Evolutionary conservation across 2,797 vertebrate genomes (phyloP), one percentile per base, ranked within the genome.

Genomic region (Anolis apletophallus): DNA sequence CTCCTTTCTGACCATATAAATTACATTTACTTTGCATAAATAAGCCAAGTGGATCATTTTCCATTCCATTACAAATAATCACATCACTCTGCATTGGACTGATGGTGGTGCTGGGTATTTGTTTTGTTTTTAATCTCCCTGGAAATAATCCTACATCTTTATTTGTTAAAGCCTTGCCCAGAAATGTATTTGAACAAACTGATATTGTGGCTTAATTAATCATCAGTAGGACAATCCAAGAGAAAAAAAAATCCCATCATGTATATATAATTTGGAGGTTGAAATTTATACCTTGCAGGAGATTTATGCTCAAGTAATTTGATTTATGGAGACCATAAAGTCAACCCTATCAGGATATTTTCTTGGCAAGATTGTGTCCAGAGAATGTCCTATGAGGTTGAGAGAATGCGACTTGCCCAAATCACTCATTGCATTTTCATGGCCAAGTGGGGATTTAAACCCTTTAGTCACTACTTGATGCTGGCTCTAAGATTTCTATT

Each of bases 41-140:
- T 90, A 82, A 16, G 72, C 81, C 89, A 61, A 80, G 75, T 74
- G 23, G 87, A 92, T 92, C 87, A 76, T 83, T 74, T 1, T 0
- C 67, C 54, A 85, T 86, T 77, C 68, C 87, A 89, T 91, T 91
- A 89, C 83, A 61, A 84, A 88, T 16, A 92, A 17, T 69, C 64
- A 89, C 87, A 85, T 72, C 84, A 77, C 12, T 6, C 34, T 52
- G 86, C 85, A 74, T 75, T 84, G 87, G 85, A 46, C 85, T 76
- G 87, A 88, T 0, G 6, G 55, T 55, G 74, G 78, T 86, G 17
- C 13, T 21, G 13, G 61, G 84, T n/a, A 57, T 85, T 78, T 84
- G 23, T n/a, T 40, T 59, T 54, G 14, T 6, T 74, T 19, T 73
- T 46, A 84, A 75, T 10, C 46, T 85, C 64, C 74, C 89, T 59